Evolutionary conservation across 2,888 invertebrate genomes (phyloP).

Genomic region (Euzophera pinguis): DNA sequence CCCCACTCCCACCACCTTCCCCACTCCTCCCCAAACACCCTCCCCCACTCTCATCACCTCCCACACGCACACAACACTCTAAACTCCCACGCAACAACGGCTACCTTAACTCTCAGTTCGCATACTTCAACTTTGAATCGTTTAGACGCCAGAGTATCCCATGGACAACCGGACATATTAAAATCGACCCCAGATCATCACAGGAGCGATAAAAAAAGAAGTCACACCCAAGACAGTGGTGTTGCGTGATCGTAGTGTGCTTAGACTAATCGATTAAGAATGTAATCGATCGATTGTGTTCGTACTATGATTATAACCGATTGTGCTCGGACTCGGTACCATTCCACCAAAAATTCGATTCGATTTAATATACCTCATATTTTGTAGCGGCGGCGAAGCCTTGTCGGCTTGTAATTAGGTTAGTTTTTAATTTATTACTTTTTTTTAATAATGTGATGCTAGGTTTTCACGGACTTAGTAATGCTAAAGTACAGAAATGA

Average conservation of each 20-base stretch:
- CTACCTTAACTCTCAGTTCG: constrained; percentile 57
- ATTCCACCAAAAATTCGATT: constrained; percentile 45
- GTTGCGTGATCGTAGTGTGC: constrained; percentile 57
- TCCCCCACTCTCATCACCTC: constrained; percentile 49
- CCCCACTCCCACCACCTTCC: constrained; percentile 49
- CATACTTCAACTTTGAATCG: constrained; percentile 59
- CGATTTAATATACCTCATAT: constrained; percentile 69
- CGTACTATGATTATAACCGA: background rate
- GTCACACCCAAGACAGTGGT: constrained; percentile 59
- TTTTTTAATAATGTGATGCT: background rate
- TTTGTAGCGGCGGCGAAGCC: constrained; percentile 59
- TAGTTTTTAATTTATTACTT: background rate
- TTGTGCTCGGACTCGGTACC: constrained; percentile 25
- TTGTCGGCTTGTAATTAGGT: constrained; percentile 14
- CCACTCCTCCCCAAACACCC: constrained; percentile 49
- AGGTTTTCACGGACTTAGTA: background rate
- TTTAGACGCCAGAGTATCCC: constrained; percentile 49
- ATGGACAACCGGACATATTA: constrained; percentile 89
- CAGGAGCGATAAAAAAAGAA: constrained; percentile 60
- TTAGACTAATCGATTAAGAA: too few relatives aligned
- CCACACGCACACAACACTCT: constrained; percentile 71
- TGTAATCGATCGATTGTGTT: too few relatives aligned
- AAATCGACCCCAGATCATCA: constrained; percentile 93
- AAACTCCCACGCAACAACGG: constrained; percentile 78
- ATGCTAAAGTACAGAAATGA: too few relatives aligned